These are phyloP conservation scores for Octonoba sinensis DNA, from an alignment of 2,888 invertebrate species.

Conservation along the genomic window DNA sequence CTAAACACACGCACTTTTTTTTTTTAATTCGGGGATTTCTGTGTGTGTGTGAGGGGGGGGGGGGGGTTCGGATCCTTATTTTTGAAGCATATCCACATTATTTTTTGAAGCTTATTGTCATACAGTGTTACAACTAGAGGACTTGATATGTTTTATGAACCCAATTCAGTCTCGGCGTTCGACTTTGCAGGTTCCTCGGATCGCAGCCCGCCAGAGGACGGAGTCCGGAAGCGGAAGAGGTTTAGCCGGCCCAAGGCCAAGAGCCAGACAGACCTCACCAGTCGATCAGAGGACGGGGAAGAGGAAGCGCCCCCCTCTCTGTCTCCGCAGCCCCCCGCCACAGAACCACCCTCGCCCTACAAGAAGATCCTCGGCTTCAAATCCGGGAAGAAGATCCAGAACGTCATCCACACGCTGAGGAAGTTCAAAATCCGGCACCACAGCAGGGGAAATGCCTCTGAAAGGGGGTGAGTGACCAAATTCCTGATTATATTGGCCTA, in stretches of 20 bases:
- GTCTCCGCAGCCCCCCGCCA: constrained; percentile 23
- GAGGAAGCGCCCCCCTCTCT: constrained; percentile 12
- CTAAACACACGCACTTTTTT: too few relatives aligned
- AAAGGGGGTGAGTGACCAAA: too few relatives aligned
- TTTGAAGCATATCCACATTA: too few relatives aligned
- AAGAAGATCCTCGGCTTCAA: constrained; percentile 48
- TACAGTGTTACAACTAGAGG: too few relatives aligned
- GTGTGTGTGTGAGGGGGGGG: too few relatives aligned
- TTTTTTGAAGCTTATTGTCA: too few relatives aligned
- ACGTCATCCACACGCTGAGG: constrained; percentile 62
- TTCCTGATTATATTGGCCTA: too few relatives aligned
- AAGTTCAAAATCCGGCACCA: constrained; percentile 54
- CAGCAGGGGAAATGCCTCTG: constrained; percentile 25
- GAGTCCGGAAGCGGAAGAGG: constrained; percentile 38
- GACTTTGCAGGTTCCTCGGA: constrained; percentile 39
- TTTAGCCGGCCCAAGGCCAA: constrained; percentile 48
- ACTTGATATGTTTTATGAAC: too few relatives aligned
- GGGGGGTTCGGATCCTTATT: too few relatives aligned
- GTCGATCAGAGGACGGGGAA: constrained; percentile 19
- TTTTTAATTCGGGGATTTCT: too few relatives aligned
- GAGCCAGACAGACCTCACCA: constrained; percentile 53
- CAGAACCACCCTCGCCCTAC: constrained; percentile 32
- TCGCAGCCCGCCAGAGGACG: constrained; percentile 50
- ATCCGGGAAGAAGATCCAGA: constrained; percentile 62
- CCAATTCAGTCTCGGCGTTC: not conserved